phyloP scores from a whole-genome alignment of 2,797 vertebrate species.

The Salmo trutta region DNA sequence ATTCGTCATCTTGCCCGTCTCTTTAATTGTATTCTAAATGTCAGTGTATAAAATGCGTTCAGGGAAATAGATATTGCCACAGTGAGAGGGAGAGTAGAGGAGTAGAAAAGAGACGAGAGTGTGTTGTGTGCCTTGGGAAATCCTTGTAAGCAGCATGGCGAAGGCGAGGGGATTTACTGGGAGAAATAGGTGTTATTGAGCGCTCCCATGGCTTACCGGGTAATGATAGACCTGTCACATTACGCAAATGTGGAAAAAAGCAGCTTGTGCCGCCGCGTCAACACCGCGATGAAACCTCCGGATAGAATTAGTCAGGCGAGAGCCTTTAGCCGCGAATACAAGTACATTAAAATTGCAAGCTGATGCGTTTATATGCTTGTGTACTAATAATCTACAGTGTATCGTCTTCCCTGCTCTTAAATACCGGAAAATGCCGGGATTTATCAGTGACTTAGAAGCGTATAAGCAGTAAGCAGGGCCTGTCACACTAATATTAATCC shows the following conservation, averaged over 20 bases:
- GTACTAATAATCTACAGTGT: slow-evolving; percentile 83
- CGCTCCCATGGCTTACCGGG: slow-evolving; percentile 81
- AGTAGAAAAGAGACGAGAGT: slow-evolving; percentile 55
- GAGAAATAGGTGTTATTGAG: slow-evolving; percentile 86
- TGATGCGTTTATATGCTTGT: slow-evolving; percentile 79
- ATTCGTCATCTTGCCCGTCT: slow-evolving; percentile 69
- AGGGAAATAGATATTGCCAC: slow-evolving; percentile 63
- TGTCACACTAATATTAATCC: slow-evolving; percentile 74
- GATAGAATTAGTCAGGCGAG: slow-evolving; percentile 83
- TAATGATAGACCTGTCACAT: slow-evolving; percentile 89
- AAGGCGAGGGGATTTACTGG: slow-evolving; percentile 77
- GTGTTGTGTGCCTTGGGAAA: slow-evolving; percentile 79
- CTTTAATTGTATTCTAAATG: slow-evolving; percentile 87
- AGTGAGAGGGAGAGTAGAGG: slow-evolving; percentile 47
- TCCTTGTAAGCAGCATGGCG: slow-evolving; percentile 73
- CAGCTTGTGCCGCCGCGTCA: slow-evolving; percentile 69
- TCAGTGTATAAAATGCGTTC: slow-evolving; percentile 78
- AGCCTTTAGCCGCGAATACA: slow-evolving; percentile 82
- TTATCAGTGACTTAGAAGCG: slow-evolving; percentile 66
- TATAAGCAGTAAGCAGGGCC: slow-evolving; percentile 59
- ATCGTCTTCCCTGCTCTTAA: slow-evolving; percentile 76
- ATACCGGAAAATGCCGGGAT: slow-evolving; percentile 68
- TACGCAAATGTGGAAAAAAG: slow-evolving; percentile 83
- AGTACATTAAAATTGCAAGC: slow-evolving; percentile 83
- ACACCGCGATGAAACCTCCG: slow-evolving; percentile 60